A percentile compares a stretch with the other conserved stretches of the same genome.
Evolutionary conservation across 2,797 vertebrate species (phyloP).

Genomic region (Falco rusticolus): DNA sequence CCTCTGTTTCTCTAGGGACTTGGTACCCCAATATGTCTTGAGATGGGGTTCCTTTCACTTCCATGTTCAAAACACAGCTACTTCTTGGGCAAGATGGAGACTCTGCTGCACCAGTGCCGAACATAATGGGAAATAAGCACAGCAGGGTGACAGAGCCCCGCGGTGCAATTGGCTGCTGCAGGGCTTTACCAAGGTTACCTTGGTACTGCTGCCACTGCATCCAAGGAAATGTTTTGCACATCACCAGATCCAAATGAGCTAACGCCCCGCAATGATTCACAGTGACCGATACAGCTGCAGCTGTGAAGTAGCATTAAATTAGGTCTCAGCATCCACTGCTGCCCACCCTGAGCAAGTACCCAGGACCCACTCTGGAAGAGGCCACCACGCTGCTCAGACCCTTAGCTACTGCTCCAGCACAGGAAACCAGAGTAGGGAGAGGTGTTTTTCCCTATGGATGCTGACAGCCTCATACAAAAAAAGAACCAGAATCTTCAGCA

Average conservation of each 20-base stretch:
- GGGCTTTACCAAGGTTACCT: background rate
- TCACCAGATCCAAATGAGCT: accelerated
- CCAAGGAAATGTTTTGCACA: background rate
- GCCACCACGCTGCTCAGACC: background rate
- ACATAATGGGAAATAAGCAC: accelerated
- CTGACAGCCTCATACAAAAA: background rate
- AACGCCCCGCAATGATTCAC: accelerated
- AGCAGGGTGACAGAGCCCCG: accelerated
- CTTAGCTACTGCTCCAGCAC: accelerated
- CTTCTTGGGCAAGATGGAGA: background rate
- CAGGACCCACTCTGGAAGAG: background rate
- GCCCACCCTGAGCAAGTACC: background rate
- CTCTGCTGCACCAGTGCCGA: accelerated
- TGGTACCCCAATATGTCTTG: background rate
- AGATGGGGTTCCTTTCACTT: background rate
- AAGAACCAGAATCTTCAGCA: background rate
- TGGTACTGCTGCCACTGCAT: accelerated
- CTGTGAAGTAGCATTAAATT: accelerated
- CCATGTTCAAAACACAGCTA: accelerated
- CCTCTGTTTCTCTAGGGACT: background rate
- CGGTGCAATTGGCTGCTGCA: accelerated
- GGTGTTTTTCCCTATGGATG: background rate
- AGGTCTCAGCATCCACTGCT: background rate
- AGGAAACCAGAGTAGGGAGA: background rate
- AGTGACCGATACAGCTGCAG: accelerated